A percentile compares a stretch with the other conserved stretches of the same genome.
Evolutionary conservation across 2,113 vertebrate species (phyloP).

Genomic region (Carassius auratus): DNA sequence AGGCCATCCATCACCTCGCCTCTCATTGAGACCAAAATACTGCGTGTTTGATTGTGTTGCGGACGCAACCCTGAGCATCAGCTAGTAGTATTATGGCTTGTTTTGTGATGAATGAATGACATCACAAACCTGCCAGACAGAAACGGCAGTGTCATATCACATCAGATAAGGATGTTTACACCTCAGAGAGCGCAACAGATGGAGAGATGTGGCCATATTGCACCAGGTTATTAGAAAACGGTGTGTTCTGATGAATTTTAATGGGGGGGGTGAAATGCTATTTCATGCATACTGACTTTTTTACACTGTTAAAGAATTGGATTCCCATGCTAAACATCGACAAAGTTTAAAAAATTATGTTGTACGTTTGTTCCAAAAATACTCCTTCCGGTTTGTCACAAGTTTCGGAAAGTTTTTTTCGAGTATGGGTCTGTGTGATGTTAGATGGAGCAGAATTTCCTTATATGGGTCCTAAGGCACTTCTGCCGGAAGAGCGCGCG

Average conservation of each 20-base stretch:
- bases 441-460: no score
- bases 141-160: conserved; percentile 14
- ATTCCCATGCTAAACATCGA: no score
- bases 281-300: no score
- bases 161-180: not conserved
- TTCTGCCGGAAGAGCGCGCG: no score
- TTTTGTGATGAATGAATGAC: conserved; percentile 14
- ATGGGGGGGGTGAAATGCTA: not conserved
- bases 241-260: not conserved
- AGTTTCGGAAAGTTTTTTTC: no score
- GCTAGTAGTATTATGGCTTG: not conserved
- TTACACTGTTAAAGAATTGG: no score
- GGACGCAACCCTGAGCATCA: not conserved
- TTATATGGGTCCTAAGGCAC: no score
- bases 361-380: no score
- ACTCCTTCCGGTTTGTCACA: no score
- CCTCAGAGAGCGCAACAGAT: not conserved
- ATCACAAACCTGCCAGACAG: conserved; percentile 16
- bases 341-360: no score
- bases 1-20: conserved; percentile 31
- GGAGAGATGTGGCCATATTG: not conserved
- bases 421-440: no score
- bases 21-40: conserved; percentile 8
- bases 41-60: not conserved
- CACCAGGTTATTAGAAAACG: conserved; percentile 8